A percentile compares a stretch with the other conserved stretches of the same genome.
These are phyloP conservation scores for Pachyrhynchus sulphureomaculatus DNA, from an alignment of 1,140 invertebrate species.

Conservation along the genomic window DNA sequence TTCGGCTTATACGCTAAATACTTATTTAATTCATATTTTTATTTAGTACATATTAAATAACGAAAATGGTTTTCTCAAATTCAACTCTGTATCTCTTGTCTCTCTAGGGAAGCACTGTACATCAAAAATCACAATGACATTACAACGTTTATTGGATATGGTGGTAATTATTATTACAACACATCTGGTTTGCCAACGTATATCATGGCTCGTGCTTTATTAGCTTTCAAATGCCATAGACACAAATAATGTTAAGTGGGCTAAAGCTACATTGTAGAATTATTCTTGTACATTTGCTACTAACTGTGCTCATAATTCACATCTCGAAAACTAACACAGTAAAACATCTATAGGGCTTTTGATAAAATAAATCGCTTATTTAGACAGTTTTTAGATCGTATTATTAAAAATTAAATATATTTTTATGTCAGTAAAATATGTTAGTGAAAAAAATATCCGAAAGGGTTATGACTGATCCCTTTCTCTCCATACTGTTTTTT, in stretches of 20 bases:
- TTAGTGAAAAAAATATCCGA: no score
- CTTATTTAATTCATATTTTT: no score
- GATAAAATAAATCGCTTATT: not conserved
- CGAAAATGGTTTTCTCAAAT: no score
- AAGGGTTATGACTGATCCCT: no score
- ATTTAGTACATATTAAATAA: no score
- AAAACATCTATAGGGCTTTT: constrained; percentile 4
- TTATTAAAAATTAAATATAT: no score
- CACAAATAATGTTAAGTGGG: constrained; percentile 20
- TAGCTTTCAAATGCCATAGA: constrained; percentile 25
- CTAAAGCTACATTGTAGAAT: constrained; percentile 24
- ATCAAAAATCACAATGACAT: not conserved
- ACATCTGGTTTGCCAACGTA: constrained; percentile 10
- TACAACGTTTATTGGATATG: constrained; percentile 6
- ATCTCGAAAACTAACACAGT: not conserved
- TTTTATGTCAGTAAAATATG: no score
- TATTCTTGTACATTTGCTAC: constrained; percentile 18
- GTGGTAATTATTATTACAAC: constrained; percentile 5
- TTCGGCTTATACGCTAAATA: no score
- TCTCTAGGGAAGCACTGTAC: no score
- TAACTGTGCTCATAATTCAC: constrained; percentile 7
- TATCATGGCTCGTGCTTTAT: constrained; percentile 18
- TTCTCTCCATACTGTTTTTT: no score
- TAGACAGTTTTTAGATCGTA: no score
- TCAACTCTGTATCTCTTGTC: no score